Evolutionary conservation across 2,888 invertebrate genomes (phyloP), one percentile per base, ranked within the genome.

Genomic region (Cerceris ruficornis): DNA sequence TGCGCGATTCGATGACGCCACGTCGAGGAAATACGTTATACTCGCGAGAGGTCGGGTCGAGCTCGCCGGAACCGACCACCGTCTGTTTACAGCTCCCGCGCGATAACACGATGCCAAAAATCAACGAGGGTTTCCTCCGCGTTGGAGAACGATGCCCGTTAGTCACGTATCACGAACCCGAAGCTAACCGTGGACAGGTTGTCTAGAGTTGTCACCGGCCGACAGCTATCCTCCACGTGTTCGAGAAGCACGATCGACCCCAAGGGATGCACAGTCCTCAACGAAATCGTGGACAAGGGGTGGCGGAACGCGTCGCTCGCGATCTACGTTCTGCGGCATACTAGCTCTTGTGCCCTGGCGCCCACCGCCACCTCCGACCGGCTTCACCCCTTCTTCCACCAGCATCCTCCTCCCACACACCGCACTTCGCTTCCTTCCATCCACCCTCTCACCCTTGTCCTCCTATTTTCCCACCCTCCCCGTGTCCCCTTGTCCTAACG

Each of bases 321-420:
- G 90, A 90, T 85, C 91, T 90, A 87, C 90, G 91, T 87, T 91
- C 91, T 88, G 90, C 90, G 90, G 88, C 90, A 87, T 86, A 92
- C 92, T 92, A 91, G 91, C 89, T 88, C 83, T 86, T 87, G 82
- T 87, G 87, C 89, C 88, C 88, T 88, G 89, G 87, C 88, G 85
- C 89, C 87, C 88, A 46, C 80, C 85, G 75, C 81, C 81, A 76
- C 82, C 82, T 81, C 83, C 82, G 82, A 79, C 83, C 83, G 80
- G 84, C 80, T 71, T 75, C 84, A 64, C 74, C 80, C 81, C 83
- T 76, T 81, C 72, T 73, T 58, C 60, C 80, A 54, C 70, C 59
- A 74, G 65, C 68, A 57, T 80, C 76, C 75, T 59, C 74, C 77
- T 75, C 71, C 76, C 69, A 46, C 74, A 61, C 61, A 65, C 74